Percentiles rank a stretch among this genome's conserved stretches.
phyloP scores from a whole-genome alignment of 2,888 invertebrate genomes.

The Calameuta pallipes region DNA sequence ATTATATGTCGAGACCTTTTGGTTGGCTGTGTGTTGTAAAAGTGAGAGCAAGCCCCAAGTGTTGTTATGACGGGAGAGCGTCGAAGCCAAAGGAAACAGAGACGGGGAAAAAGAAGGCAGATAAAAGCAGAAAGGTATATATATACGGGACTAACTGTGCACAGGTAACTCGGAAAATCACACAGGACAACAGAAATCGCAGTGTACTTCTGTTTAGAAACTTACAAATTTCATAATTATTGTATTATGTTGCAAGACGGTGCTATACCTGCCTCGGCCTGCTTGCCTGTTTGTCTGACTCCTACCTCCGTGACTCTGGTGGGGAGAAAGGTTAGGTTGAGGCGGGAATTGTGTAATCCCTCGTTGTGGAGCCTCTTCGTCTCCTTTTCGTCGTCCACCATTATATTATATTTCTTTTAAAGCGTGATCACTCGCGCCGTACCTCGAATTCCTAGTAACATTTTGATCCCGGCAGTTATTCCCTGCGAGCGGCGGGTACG shows the following conservation, averaged over 20 bases:
- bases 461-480: not conserved
- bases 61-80: not conserved
- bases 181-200: constrained; percentile 30
- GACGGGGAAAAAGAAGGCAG: not conserved
- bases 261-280: constrained; percentile 35
- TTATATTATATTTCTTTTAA: not conserved
- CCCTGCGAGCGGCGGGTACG: no score
- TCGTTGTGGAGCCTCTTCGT: constrained; percentile 43
- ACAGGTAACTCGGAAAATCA: constrained; percentile 10
- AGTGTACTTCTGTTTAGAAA: constrained; percentile 56
- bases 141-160: not conserved
- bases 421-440: not conserved
- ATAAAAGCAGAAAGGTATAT: not conserved
- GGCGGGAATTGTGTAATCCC: constrained; percentile 61
- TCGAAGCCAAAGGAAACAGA: not conserved
- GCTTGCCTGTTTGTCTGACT: constrained; percentile 37
- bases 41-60: constrained; percentile 29
- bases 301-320: constrained; percentile 39
- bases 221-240: constrained; percentile 66
- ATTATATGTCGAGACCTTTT: not conserved
- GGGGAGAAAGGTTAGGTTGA: constrained; percentile 61
- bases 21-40: constrained; percentile 28
- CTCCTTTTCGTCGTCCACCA: constrained; percentile 45
- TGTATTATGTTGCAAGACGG: constrained; percentile 61
- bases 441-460: not conserved